Conservation (phyloP, 2,888 invertebrate species). For the Oscheius sp. region DNA sequence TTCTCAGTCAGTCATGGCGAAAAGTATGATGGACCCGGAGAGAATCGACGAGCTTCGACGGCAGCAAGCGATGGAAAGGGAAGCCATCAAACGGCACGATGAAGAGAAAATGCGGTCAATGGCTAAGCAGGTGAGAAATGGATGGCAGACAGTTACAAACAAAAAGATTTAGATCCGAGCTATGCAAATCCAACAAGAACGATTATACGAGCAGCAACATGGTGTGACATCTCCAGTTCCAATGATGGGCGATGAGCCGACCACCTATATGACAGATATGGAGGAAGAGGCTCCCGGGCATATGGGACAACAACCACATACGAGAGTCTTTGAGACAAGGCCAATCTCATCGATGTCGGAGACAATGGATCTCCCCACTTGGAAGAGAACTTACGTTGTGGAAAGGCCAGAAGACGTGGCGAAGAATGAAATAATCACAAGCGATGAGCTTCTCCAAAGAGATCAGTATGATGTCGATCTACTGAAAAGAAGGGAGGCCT, state of each 20-base stretch:
- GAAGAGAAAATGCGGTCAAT: constrained; percentile 54
- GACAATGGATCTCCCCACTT: constrained; percentile 47
- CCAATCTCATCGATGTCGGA: constrained; percentile 65
- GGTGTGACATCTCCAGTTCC: constrained; percentile 60
- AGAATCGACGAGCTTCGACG: constrained; percentile 63
- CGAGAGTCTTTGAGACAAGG: constrained; percentile 69
- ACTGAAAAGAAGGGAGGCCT: constrained; percentile 68
- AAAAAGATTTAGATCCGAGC: constrained; percentile 44
- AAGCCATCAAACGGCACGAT: constrained; percentile 64
- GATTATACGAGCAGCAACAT: constrained; percentile 58
- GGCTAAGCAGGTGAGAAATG: constrained; percentile 56
- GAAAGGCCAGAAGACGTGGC: constrained; percentile 58
- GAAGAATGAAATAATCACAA: constrained; percentile 71
- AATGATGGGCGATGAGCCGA: constrained; percentile 41
- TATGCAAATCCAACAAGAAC: constrained; percentile 62
- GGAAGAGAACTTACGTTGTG: constrained; percentile 67
- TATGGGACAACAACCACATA: constrained; percentile 31
- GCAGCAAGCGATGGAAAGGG: constrained; percentile 65
- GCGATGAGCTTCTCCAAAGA: constrained; percentile 69
- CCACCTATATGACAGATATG: constrained; percentile 16
- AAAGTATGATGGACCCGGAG: constrained; percentile 67
- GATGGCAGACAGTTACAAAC: background rate
- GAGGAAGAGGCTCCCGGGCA: constrained; percentile 7
- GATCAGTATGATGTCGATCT: constrained; percentile 72
- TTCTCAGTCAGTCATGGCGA: constrained; percentile 61